phyloP scores from a whole-genome alignment of 2,797 vertebrate genomes.

The Alca torda region DNA sequence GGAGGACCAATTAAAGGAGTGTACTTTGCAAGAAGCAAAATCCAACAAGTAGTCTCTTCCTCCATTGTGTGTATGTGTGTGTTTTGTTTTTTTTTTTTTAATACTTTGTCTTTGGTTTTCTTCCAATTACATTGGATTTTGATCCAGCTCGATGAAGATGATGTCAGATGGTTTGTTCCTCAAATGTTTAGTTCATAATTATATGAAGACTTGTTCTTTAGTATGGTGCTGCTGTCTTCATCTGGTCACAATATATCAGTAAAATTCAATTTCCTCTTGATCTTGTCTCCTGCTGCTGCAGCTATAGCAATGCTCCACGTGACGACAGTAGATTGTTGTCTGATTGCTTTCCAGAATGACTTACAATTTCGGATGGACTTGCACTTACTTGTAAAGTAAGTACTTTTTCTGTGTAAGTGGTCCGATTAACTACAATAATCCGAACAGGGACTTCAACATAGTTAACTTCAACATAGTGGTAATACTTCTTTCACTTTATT shows the following conservation, averaged over 20 bases:
- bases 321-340: background rate
- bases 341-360: background rate
- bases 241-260: background rate
- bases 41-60: background rate
- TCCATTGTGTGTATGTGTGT: background rate
- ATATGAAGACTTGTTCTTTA: background rate
- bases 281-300: background rate
- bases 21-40: background rate
- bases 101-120: background rate
- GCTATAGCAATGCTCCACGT: background rate
- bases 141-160: background rate
- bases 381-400: background rate
- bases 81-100: background rate
- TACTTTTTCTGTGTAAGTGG: background rate
- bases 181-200: background rate
- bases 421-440: background rate
- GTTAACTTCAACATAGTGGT: background rate
- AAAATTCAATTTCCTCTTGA: background rate
- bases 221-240: background rate
- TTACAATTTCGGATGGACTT: background rate
- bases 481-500: background rate
- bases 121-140: background rate
- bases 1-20: background rate
- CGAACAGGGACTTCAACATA: background rate
- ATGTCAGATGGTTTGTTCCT: background rate